These are phyloP conservation scores for Motacilla tschutschensis DNA, from an alignment of 2,113 vertebrate genomes.

Conservation along the genomic window DNA sequence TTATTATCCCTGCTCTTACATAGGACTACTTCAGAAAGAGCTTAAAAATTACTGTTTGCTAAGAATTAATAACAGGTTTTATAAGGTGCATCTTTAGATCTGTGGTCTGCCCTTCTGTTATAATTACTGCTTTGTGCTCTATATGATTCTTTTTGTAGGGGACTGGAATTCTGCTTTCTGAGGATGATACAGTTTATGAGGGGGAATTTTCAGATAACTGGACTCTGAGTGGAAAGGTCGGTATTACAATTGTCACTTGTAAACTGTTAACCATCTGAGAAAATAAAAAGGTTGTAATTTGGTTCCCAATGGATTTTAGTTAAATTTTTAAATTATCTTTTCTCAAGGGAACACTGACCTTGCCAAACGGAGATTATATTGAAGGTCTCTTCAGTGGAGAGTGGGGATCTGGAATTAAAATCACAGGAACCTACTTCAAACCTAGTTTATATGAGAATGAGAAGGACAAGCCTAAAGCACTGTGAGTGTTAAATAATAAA, in stretches of 20 bases:
- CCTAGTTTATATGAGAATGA: conserved; percentile 90
- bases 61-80: neutral
- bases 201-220: conserved; percentile 97
- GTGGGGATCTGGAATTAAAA: conserved; percentile 95
- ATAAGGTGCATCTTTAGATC: neutral
- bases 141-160: conserved; percentile 72
- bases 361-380: conserved; percentile 93
- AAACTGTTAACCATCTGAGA: neutral
- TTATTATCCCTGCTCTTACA: neutral
- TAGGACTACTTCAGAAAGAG: neutral
- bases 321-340: neutral
- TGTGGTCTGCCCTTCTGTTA: neutral
- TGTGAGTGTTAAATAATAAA: conserved; percentile 75
- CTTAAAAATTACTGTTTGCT: neutral
- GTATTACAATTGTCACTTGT: neutral
- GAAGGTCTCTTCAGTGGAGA: conserved; percentile 92
- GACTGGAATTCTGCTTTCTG: conserved; percentile 88
- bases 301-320: neutral
- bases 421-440: conserved; percentile 92
- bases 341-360: conserved; percentile 85
- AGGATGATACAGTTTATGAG: conserved; percentile 94
- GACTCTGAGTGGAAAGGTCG: conserved; percentile 95
- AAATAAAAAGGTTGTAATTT: neutral
- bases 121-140: neutral
- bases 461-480: conserved; percentile 80